Base-by-base conservation (phyloP, 2,113 vertebrate genomes). In the Pedetes capensis region DNA sequence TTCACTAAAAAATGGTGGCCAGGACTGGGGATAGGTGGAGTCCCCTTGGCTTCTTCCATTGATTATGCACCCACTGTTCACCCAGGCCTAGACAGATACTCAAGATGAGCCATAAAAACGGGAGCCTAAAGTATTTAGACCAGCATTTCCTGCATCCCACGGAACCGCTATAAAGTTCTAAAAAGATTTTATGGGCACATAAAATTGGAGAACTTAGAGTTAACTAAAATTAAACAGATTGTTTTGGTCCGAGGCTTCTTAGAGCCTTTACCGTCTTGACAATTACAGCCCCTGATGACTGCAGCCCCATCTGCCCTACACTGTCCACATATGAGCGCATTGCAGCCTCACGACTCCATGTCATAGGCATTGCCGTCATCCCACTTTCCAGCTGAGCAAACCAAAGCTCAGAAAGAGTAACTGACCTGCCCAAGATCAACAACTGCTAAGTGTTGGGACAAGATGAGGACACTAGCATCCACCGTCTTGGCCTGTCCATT, bases 191-290 rank as follows among this genome's bases (percentile, higher is more conserved):
- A 39, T 17, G 4, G 47, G 69, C 61, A 75, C 66, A 66, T 55
- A 78, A 17, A n/a, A 37, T 37, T 57, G 47, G 44, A 3, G 51
- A 66, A 17, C 17, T 42, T 14, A 66, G 64, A 27, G 32, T 4
- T 83, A 39, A 71, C 64, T 44, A 86, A 86, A 93, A 87, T 79
- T 42, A 79, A 91, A 47, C 10, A 66, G 64, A 87, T 61, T 81
- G 29, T 74, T 94, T 85, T 53, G 78, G 49, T 57, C 16, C 55
- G 9, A 16, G 14, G 20, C 13, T n/a, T 55, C 78, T 64, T 55
- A 7, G 63, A 64, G 29, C 34, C 64, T 95, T 69, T 34, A 83
- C 71, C 47, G 5, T n/a, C 51, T 44, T 63, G 61, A 78, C 39
- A 27, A 11, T 44, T 20, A 53, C 1, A 18, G 17, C 23, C n/a